Conservation (phyloP, 2,888 invertebrate species). For the Dermolepida albohirtum region DNA sequence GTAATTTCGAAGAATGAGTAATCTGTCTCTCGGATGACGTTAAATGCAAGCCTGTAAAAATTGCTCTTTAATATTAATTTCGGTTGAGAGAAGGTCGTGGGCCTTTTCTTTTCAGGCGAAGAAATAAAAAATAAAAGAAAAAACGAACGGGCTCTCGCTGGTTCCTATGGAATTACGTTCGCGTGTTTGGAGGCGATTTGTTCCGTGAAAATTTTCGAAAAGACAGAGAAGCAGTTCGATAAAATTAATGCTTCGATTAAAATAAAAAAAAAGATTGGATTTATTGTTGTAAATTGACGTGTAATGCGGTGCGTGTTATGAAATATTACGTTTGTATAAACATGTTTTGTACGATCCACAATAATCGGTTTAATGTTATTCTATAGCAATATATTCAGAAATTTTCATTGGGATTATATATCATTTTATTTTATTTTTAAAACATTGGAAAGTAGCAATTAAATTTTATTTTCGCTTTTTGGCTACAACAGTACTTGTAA, state of each 20-base stretch:
- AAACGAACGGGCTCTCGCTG: conserved; percentile 15
- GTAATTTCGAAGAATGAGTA: conserved; percentile 58
- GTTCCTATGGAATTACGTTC: conserved; percentile 36
- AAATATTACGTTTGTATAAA: not conserved
- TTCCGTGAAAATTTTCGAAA: conserved; percentile 29
- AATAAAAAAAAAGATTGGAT: conserved; percentile 14
- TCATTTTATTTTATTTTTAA: no score
- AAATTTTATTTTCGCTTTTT: no score
- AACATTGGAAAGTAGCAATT: no score
- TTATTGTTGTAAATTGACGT: conserved; percentile 20
- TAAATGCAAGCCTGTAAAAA: conserved; percentile 44
- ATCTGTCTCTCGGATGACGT: conserved; percentile 61
- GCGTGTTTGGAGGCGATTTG: conserved; percentile 27
- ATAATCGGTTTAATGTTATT: no score
- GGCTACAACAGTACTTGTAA: no score
- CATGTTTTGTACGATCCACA: not conserved
- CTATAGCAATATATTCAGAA: no score
- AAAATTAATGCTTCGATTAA: conserved; percentile 33
- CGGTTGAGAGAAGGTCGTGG: conserved; percentile 15
- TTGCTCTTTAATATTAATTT: conserved; percentile 37
- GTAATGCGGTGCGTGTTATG: conserved; percentile 3
- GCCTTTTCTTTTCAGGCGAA: conserved; percentile 3
- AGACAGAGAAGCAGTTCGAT: conserved; percentile 28
- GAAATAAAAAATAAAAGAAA: conserved; percentile 2
- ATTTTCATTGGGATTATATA: no score